A percentile compares a stretch with the other conserved stretches of the same genome.
These are phyloP conservation scores for Sarcophaga carnaria DNA, from an alignment of 2,888 invertebrate species.

Conservation along the genomic window DNA sequence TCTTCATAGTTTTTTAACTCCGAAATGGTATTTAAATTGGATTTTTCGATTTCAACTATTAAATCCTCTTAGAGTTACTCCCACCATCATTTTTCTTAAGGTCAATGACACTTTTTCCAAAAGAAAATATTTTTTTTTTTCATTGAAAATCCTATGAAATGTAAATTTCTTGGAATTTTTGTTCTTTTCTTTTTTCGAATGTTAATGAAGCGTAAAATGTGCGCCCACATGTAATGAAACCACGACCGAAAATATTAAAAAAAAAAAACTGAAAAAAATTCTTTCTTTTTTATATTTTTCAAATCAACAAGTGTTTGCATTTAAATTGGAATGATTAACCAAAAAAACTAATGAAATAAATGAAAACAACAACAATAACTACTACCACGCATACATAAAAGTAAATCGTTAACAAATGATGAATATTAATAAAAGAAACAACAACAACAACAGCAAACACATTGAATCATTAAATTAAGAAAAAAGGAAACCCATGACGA, in stretches of 20 bases:
- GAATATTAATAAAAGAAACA: slow-evolving; percentile 6
- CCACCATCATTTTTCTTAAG: slow-evolving; percentile 13
- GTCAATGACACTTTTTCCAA: slow-evolving; percentile 48
- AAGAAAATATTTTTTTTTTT: slow-evolving; percentile 10
- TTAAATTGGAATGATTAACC: slow-evolving; percentile 77
- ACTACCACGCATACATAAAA: neutral
- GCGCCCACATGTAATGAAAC: slow-evolving; percentile 46
- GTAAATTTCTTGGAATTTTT: slow-evolving; percentile 53
- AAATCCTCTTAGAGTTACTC: no score
- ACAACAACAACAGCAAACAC: no score
- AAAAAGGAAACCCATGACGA: slow-evolving; percentile 38
- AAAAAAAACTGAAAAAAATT: slow-evolving; percentile 20
- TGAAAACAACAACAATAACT: neutral
- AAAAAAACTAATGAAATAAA: neutral
- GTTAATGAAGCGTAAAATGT: slow-evolving; percentile 62
- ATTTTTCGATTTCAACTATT: no score
- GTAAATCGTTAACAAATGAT: slow-evolving; percentile 62
- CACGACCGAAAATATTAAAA: slow-evolving; percentile 25
- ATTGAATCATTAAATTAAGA: no score
- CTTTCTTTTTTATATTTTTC: slow-evolving; percentile 16
- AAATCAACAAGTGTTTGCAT: slow-evolving; percentile 73
- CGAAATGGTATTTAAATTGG: no score
- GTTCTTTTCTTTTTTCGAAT: no score
- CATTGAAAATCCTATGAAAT: slow-evolving; percentile 14
- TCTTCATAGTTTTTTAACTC: no score